Evolutionary conservation across 2,797 vertebrate genomes (phyloP), one percentile per base, ranked within the genome.

Genomic region (Rhabdomys pumilio): DNA sequence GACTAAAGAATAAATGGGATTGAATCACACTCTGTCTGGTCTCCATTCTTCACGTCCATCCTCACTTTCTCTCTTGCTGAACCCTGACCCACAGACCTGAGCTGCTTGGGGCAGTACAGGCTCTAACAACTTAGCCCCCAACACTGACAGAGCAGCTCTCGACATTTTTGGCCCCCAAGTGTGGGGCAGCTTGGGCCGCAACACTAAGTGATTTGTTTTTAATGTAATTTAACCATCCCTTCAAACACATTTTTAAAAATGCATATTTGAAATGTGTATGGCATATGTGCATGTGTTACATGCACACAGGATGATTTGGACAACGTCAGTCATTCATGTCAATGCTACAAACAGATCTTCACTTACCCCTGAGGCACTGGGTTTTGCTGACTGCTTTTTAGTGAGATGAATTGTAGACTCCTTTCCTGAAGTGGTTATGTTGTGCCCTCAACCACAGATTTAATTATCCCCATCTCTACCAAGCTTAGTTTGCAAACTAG

Each of bases 401-500:
- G 7, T 61, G n/a, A 81, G 22, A 81, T 59, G 38, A 86, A 92
- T 8, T 91, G 31, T 44, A 87, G 87, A 90, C n/a, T 73, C 14
- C 47, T 93, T 29, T 50, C 44, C 85, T 84, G 57, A 93, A 50
- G 75, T 88, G 72, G 41, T 53, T 69, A 47, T 79, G n/a, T 69
- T 29, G 47, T 67, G 20, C 67, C 24, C 57, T 89, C 65, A 61
- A 77, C 20, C 55, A 84, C 50, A 93, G 57, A 90, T 92, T 91
- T 93, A 90, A 96, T 90, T 94, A 63, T 75, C 29, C 61, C 34
- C 20, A 55, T 69, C 50, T 93, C 81, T 85, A 55, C 34, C 24
- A 63, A 67, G 59, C 69, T 93, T 95, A 85, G 24, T 91, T 93
- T 93, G 38, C 72, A 92, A 93, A 93, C 2, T 29, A 73, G 7